Evolutionary conservation across 2,797 vertebrate species (phyloP).

Genomic region (Pyrocephalus nanus): DNA sequence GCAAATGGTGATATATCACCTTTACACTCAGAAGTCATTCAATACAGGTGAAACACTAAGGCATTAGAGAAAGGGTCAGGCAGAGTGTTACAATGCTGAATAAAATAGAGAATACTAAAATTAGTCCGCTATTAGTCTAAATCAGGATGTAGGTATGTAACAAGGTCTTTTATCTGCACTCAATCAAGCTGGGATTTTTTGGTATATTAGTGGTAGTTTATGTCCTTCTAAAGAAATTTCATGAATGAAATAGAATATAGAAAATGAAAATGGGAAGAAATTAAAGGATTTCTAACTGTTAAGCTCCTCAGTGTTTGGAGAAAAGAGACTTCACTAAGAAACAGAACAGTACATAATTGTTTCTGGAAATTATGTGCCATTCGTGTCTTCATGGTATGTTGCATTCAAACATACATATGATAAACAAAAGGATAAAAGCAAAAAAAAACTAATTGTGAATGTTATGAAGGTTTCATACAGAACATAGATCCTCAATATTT

Average conservation of each 20-base stretch:
- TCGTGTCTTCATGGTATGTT: not conserved
- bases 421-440: not conserved
- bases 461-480: not conserved
- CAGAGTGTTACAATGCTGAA: not conserved
- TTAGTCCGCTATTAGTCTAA: not conserved
- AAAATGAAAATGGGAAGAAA: not conserved
- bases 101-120: not conserved
- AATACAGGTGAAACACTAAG: not conserved
- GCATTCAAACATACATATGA: not conserved
- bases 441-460: not conserved
- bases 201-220: not conserved
- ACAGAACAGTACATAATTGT: not conserved
- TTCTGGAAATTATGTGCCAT: not conserved
- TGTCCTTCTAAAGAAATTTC: not conserved
- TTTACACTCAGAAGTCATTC: not conserved
- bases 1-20: not conserved
- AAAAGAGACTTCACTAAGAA: not conserved
- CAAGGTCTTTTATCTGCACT: not conserved
- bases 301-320: not conserved
- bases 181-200: not conserved
- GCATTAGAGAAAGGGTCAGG: not conserved
- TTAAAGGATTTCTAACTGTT: not conserved
- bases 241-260: not conserved
- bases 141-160: not conserved
- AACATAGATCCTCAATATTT: not conserved